Evolutionary conservation across 2,888 invertebrate species (phyloP).

Genomic region (Leptopilina syphax): DNA sequence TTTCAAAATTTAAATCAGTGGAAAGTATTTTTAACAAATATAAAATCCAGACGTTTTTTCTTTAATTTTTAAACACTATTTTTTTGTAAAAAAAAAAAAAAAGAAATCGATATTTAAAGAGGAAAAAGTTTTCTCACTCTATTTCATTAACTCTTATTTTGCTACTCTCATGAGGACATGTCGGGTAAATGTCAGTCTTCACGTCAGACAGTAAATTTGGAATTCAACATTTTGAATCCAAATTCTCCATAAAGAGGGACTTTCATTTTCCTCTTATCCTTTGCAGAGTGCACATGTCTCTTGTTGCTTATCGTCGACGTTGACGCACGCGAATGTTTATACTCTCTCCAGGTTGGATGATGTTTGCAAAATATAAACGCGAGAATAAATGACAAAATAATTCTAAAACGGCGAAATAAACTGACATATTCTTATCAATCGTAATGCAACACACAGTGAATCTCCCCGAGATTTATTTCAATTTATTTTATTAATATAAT

Average conservation of each 20-base stretch:
- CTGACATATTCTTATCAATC: neutral
- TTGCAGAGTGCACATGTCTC: conserved; percentile 1
- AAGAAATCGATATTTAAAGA: no score
- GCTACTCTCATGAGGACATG: neutral
- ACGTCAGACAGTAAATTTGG: neutral
- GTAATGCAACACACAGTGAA: neutral
- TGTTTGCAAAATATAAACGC: neutral
- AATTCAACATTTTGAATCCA: conserved; percentile 20
- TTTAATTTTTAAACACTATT: no score
- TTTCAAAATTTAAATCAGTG: no score
- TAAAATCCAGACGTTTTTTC: no score
- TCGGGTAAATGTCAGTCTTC: neutral
- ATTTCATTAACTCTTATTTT: neutral
- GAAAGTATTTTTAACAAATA: no score
- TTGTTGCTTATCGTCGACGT: conserved; percentile 15
- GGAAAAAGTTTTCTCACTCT: neutral
- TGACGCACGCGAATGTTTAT: neutral
- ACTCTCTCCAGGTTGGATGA: neutral
- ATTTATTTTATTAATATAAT: no score
- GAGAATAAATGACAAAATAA: conserved; percentile 20
- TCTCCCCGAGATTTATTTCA: neutral
- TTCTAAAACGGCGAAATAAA: neutral
- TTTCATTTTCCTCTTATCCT: conserved; percentile 28
- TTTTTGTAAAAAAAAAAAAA: no score
- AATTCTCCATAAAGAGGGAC: neutral